A percentile compares a stretch with the other conserved stretches of the same genome.
Conservation (phyloP, 1,140 invertebrate species). For the Conopomorpha cramerella region DNA sequence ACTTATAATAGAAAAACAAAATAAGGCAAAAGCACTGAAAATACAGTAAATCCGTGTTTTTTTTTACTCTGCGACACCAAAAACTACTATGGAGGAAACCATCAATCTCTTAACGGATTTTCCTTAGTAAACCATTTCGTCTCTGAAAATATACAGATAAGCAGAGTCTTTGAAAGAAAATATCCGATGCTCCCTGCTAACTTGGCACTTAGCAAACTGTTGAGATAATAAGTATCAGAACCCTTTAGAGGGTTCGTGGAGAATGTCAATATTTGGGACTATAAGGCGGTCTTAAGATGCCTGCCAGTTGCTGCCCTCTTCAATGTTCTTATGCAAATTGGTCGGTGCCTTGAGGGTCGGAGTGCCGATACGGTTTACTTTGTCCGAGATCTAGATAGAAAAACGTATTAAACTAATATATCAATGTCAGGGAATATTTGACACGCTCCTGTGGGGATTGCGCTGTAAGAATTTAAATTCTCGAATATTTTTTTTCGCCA, state of each 20-base stretch:
- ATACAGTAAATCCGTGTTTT: no score
- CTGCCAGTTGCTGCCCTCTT: slow-evolving; percentile 38
- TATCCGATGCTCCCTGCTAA: slow-evolving; percentile 18
- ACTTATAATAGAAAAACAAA: no score
- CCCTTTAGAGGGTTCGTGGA: slow-evolving; percentile 40
- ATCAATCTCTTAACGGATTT: slow-evolving; percentile 1
- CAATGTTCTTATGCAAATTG: slow-evolving; percentile 45
- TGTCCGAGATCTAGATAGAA: no score
- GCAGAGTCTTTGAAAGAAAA: slow-evolving; percentile 9
- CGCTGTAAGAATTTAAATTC: no score
- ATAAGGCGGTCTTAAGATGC: slow-evolving; percentile 57
- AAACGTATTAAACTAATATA: no score
- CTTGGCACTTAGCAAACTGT: slow-evolving; percentile 33
- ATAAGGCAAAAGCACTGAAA: background rate
- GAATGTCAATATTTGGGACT: slow-evolving; percentile 53
- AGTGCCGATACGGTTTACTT: no score
- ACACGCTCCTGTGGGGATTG: background rate
- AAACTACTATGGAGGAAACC: background rate
- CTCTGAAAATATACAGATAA: slow-evolving; percentile 4
- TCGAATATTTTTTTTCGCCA: background rate
- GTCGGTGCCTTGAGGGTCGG: slow-evolving; percentile 26
- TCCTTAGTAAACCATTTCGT: background rate
- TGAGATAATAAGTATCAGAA: slow-evolving; percentile 36
- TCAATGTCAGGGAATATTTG: background rate
- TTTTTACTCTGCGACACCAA: background rate